Conservation (phyloP, 2,888 invertebrate genomes). For the Drosophila rubida region DNA sequence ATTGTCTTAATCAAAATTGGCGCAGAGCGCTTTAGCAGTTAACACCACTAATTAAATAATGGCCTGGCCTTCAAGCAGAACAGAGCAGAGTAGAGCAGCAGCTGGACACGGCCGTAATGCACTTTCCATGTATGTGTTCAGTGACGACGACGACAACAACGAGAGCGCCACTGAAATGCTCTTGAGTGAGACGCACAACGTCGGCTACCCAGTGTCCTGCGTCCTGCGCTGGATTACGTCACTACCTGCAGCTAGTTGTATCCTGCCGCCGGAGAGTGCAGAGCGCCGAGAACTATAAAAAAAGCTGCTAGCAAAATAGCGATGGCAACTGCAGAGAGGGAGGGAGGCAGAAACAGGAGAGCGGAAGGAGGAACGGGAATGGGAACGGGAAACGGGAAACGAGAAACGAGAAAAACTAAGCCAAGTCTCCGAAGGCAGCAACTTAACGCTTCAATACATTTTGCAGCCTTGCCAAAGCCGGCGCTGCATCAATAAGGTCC, state of each 20-base stretch:
- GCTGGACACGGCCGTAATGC: conserved; percentile 60
- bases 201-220: not conserved
- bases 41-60: conserved; percentile 57
- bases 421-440: conserved; percentile 71
- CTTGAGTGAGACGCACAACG: conserved; percentile 27
- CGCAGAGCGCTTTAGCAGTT: conserved; percentile 31
- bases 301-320: conserved; percentile 1
- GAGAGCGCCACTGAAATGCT: conserved; percentile 60
- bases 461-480: conserved; percentile 59
- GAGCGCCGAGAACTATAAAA: not conserved
- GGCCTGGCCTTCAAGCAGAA: conserved; percentile 30
- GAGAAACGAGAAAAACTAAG: conserved; percentile 44
- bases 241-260: conserved; percentile 1
- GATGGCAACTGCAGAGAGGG: not conserved
- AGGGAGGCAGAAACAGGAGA: not conserved
- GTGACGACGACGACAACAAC: conserved; percentile 40
- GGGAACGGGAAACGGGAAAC: too few relatives aligned
- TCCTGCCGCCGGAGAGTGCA: not conserved
- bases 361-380: not conserved
- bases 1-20: conserved; percentile 53
- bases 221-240: not conserved
- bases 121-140: conserved; percentile 64
- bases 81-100: too few relatives aligned
- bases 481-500: conserved; percentile 81
- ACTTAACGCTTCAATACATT: conserved; percentile 83